Evolutionary conservation across 2,797 vertebrate genomes (phyloP).

Genomic region (Steatocranus sp.): DNA sequence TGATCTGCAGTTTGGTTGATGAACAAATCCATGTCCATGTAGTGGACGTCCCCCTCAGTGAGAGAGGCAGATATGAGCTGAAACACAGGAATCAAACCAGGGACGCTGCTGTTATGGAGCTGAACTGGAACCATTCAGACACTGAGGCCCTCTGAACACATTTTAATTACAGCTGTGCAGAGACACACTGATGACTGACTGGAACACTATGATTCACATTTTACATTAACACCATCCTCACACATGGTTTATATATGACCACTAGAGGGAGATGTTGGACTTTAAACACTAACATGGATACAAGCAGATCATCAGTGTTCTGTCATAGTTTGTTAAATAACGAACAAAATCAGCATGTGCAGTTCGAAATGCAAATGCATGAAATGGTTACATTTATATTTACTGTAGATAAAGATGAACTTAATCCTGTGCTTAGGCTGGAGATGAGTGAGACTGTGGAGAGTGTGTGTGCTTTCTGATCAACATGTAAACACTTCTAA

Average conservation of each 20-base stretch:
- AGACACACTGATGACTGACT: neutral
- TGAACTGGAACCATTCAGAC: no score
- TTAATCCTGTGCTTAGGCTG: neutral
- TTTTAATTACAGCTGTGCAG: no score
- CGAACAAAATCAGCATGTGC: neutral
- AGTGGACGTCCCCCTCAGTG: no score
- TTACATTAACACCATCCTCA: neutral
- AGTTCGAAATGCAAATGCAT: no score
- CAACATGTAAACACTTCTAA: accelerated
- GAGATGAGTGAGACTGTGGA: neutral
- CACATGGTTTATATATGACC: accelerated
- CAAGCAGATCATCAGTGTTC: accelerated
- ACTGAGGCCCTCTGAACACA: no score
- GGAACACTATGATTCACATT: neutral
- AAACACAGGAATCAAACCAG: no score
- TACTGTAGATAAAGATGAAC: neutral
- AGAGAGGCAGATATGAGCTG: no score
- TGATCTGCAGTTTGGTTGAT: no score
- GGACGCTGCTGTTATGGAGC: no score
- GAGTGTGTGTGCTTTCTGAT: neutral
- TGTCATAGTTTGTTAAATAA: neutral
- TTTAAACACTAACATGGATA: neutral
- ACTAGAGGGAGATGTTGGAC: neutral
- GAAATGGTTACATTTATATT: neutral
- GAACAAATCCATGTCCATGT: no score